Percentiles rank a stretch among this genome's conserved stretches.
Evolutionary conservation across 2,113 vertebrate genomes (phyloP).

Genomic region (Manacus vitellinus): DNA sequence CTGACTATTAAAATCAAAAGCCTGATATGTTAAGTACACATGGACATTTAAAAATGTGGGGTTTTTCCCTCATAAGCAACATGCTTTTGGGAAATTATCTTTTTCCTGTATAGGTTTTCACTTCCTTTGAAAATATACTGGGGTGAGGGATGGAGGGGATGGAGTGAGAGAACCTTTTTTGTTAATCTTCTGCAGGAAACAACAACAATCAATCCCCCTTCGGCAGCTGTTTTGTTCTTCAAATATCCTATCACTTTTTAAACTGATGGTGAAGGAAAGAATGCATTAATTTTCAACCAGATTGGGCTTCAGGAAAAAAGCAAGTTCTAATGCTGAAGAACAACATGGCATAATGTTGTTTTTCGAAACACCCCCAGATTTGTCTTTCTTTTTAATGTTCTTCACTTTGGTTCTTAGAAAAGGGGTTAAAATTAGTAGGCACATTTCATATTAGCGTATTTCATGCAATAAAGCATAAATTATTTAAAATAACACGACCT

Average conservation of each 20-base stretch:
- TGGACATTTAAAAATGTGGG: background rate
- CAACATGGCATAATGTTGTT: constrained; percentile 68
- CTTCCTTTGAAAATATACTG: constrained; percentile 21
- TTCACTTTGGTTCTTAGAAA: constrained; percentile 76
- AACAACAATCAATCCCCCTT: constrained; percentile 48
- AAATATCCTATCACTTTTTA: constrained; percentile 76
- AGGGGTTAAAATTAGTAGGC: constrained; percentile 91
- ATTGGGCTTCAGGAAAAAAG: constrained; percentile 66
- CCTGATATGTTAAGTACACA: background rate
- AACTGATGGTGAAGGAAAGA: constrained; percentile 69
- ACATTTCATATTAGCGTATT: constrained; percentile 96
- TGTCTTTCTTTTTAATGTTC: constrained; percentile 68
- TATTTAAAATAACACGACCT: constrained; percentile 99
- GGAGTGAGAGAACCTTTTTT: constrained; percentile 24
- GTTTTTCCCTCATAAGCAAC: background rate
- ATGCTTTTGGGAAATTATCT: constrained; percentile 21
- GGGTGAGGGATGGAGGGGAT: background rate
- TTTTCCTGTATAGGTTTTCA: background rate
- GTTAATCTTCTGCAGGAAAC: constrained; percentile 63
- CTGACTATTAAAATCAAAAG: constrained; percentile 37
- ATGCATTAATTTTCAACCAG: constrained; percentile 70
- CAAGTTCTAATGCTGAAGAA: constrained; percentile 63
- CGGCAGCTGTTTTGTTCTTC: constrained; percentile 73
- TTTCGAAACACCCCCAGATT: constrained; percentile 69
- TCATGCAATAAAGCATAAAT: constrained; percentile 99